These are phyloP conservation scores for Drosophila asahinai DNA, from an alignment of 1,140 invertebrate genomes.

Conservation along the genomic window DNA sequence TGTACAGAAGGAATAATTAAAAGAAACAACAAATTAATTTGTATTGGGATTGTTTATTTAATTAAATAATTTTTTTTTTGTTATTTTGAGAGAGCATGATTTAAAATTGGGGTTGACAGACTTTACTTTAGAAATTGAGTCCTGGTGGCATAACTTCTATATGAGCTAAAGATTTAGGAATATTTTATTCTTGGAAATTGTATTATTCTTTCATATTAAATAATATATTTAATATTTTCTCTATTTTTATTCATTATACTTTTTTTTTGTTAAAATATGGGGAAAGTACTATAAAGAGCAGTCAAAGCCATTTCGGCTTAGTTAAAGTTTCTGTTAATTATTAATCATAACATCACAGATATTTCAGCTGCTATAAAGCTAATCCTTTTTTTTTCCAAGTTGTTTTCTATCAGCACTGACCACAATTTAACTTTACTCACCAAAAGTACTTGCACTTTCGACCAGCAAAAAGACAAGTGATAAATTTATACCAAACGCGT, in stretches of 20 bases:
- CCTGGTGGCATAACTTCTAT: too few species aligned
- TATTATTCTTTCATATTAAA: too few species aligned
- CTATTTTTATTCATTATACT: too few species aligned
- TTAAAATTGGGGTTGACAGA: too few species aligned
- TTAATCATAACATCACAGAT: background rate
- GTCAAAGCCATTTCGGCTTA: background rate
- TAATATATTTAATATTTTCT: background rate
- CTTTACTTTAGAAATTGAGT: too few species aligned
- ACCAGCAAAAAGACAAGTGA: conserved; percentile 1
- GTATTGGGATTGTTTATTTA: background rate
- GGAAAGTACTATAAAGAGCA: background rate
- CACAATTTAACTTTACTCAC: background rate
- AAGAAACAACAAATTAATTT: background rate
- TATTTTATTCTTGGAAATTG: background rate
- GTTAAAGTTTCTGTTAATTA: background rate
- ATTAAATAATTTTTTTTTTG: background rate
- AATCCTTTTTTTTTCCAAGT: too few species aligned
- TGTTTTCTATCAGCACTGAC: background rate
- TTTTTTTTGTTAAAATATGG: background rate
- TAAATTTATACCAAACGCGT: conserved; percentile 3
- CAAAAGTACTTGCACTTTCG: background rate
- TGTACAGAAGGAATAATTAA: too few species aligned
- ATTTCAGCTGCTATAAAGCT: too few species aligned
- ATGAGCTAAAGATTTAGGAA: background rate
- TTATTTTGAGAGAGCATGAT: background rate